Evolutionary conservation across 64 coral and sea anemone genomes (phyloP).

Genomic region (Catalaphyllia jardinei): DNA sequence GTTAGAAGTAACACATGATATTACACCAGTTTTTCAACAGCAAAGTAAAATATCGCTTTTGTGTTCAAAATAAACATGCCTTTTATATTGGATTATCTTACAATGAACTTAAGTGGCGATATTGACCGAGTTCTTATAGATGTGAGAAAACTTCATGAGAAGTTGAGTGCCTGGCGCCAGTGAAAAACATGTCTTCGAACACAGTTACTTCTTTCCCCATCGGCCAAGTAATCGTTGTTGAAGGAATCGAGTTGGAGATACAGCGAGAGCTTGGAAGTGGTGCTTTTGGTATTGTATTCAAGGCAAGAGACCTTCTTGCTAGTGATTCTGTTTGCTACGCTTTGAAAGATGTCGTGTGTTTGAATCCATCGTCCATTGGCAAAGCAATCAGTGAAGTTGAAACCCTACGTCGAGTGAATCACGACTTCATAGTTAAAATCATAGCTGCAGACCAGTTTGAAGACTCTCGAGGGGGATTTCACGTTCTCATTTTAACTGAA

Average conservation of each 20-base stretch:
- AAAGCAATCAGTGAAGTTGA: constrained; percentile 64
- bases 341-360: constrained; percentile 59
- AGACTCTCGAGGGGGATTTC: constrained; percentile 14
- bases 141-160: neutral
- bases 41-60: constrained; percentile 22
- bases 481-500: constrained; percentile 69
- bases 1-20: neutral
- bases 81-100: constrained; percentile 3
- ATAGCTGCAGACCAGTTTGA: constrained; percentile 57
- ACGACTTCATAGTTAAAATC: constrained; percentile 56
- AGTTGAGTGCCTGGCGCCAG: neutral
- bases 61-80: constrained; percentile 30
- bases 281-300: constrained; percentile 50
- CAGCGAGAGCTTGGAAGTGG: constrained; percentile 25
- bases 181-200: constrained; percentile 3
- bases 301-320: constrained; percentile 25
- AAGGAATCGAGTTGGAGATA: constrained; percentile 24
- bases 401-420: constrained; percentile 45
- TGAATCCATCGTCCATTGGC: constrained; percentile 18
- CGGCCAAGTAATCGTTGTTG: constrained; percentile 17
- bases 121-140: neutral
- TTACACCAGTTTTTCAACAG: constrained; percentile 10
- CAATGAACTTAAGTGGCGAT: neutral
- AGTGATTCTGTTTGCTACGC: constrained; percentile 33
- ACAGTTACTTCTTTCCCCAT: constrained; percentile 1